Conservation (phyloP, 2,797 vertebrate genomes). For the Melanotaenia pygmaea region DNA sequence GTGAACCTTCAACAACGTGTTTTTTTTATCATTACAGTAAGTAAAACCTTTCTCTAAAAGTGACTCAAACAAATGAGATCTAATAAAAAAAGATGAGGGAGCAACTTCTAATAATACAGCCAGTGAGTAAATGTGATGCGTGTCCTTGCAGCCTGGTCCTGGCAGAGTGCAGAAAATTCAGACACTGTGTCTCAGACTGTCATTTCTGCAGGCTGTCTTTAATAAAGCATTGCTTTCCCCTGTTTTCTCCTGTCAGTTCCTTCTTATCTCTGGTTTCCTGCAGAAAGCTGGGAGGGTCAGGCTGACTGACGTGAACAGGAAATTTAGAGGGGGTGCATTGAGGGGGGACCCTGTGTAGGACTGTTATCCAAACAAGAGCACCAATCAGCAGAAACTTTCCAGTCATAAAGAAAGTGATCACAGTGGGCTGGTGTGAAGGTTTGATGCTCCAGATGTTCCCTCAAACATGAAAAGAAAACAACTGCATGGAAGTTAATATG, state of each 20-base stretch:
- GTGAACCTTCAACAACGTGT: no score
- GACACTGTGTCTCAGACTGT: neutral
- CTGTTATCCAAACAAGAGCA: slow-evolving; percentile 52
- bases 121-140: neutral
- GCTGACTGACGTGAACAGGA: slow-evolving; percentile 51
- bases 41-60: no score
- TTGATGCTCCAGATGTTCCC: slow-evolving; percentile 8
- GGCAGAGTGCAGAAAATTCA: neutral
- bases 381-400: slow-evolving; percentile 46
- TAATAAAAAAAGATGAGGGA: no score
- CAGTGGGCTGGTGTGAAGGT: neutral
- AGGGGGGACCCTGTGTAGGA: slow-evolving; percentile 26
- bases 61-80: no score
- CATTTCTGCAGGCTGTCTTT: slow-evolving; percentile 15
- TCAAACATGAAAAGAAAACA: neutral
- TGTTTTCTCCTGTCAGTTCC: slow-evolving; percentile 19
- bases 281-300: slow-evolving; percentile 45
- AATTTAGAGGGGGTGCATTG: slow-evolving; percentile 48
- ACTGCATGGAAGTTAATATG: neutral
- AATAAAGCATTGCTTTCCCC: slow-evolving; percentile 21
- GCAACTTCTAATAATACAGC: neutral
- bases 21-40: no score
- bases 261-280: slow-evolving; percentile 60
- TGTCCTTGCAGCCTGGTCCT: neutral
- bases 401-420: slow-evolving; percentile 4